A percentile compares a stretch with the other conserved stretches of the same genome.
These are phyloP conservation scores for Cerceris ruficornis DNA, from an alignment of 2,888 invertebrate genomes.

Conservation along the genomic window DNA sequence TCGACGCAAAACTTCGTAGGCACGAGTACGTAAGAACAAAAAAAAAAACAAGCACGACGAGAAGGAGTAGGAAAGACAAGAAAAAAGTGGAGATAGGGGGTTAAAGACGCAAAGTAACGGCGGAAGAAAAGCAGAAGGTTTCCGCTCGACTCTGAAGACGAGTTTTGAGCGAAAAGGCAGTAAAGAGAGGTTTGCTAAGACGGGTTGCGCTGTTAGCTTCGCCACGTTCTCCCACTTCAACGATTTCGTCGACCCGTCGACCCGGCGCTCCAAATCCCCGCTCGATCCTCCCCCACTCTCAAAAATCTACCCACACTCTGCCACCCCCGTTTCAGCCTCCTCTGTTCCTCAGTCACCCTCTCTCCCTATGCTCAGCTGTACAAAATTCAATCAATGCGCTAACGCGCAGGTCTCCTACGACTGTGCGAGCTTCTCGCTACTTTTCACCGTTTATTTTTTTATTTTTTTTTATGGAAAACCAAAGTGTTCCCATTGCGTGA, in stretches of 20 bases:
- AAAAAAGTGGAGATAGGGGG: not conserved
- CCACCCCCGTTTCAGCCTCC: conserved; percentile 8
- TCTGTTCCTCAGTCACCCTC: conserved; percentile 35
- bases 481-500: conserved; percentile 17
- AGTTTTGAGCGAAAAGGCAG: conserved; percentile 48
- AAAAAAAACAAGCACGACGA: conserved; percentile 26
- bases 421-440: conserved; percentile 45
- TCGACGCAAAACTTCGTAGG: not conserved
- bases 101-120: not conserved
- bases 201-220: conserved; percentile 44
- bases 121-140: conserved; percentile 50
- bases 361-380: conserved; percentile 50
- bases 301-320: conserved; percentile 53
- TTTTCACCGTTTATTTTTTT: conserved; percentile 23
- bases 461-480: conserved; percentile 15
- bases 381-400: conserved; percentile 74
- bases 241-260: conserved; percentile 54
- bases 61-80: not conserved
- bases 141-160: conserved; percentile 55
- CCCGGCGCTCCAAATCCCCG: conserved; percentile 60
- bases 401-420: conserved; percentile 61
- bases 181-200: conserved; percentile 50
- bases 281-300: conserved; percentile 43
- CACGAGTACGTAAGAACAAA: not conserved
- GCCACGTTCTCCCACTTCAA: conserved; percentile 23